Conservation (phyloP, 2,797 vertebrate species). For the Choloepus didactylus region DNA sequence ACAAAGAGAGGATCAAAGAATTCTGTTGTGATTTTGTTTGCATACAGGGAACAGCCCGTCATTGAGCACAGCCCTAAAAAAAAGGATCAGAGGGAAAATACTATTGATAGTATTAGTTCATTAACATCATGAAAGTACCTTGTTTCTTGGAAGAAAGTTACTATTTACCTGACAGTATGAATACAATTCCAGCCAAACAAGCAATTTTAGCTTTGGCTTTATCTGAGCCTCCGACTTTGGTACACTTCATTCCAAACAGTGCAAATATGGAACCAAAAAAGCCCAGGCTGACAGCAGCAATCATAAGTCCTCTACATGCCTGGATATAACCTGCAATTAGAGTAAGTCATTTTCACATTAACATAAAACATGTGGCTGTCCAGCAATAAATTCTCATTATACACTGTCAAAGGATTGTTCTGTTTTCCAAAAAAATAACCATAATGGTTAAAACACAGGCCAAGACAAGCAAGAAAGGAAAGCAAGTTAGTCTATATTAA, state of each 20-base stretch:
- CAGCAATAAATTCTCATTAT: background rate
- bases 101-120: slow-evolving; percentile 62
- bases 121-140: slow-evolving; percentile 31
- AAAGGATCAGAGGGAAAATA: slow-evolving; percentile 77
- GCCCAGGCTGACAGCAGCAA: slow-evolving; percentile 94
- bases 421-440: background rate
- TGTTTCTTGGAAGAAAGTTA: slow-evolving; percentile 45
- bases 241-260: slow-evolving; percentile 98
- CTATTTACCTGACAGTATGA: slow-evolving; percentile 94
- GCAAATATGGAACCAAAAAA: slow-evolving; percentile 94
- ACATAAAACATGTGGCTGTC: background rate
- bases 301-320: slow-evolving; percentile 97
- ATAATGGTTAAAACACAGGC: background rate
- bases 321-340: slow-evolving; percentile 95
- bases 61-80: slow-evolving; percentile 94
- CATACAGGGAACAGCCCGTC: slow-evolving; percentile 96
- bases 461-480: background rate
- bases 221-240: slow-evolving; percentile 95
- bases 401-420: background rate
- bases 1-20: slow-evolving; percentile 96
- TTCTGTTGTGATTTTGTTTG: slow-evolving; percentile 96
- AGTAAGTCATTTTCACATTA: slow-evolving; percentile 70
- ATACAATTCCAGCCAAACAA: slow-evolving; percentile 93
- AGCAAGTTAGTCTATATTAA: background rate
- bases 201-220: slow-evolving; percentile 95